Evolutionary conservation across 2,888 invertebrate genomes (phyloP).

Genomic region (Papilio gigon): DNA sequence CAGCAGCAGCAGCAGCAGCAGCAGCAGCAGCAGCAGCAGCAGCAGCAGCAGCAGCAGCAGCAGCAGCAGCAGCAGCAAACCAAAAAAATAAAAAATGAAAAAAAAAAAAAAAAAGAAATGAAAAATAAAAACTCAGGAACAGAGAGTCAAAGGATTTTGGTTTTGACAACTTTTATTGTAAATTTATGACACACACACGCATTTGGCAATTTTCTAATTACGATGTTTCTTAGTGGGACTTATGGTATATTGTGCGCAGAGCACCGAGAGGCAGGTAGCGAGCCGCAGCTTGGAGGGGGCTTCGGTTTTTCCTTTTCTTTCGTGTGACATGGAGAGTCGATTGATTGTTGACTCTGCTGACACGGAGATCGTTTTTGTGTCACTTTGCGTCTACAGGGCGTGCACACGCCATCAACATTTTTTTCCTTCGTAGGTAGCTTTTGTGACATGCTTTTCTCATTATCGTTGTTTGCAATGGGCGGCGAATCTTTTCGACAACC

Average conservation of each 20-base stretch:
- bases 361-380: not conserved
- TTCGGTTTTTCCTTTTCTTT: not conserved
- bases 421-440: not conserved
- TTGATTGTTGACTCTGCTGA: not conserved
- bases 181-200: not conserved
- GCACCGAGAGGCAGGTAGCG: not conserved
- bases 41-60: no score
- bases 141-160: no score
- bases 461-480: not conserved
- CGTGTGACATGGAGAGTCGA: not conserved
- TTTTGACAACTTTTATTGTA: no score
- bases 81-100: no score
- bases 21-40: no score
- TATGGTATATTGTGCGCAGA: not conserved
- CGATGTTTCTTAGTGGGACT: not conserved
- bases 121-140: no score
- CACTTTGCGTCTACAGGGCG: not conserved
- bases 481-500: constrained; percentile 38
- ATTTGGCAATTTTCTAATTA: not conserved
- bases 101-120: no score
- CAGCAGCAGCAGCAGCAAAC: no score
- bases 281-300: not conserved
- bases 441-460: not conserved
- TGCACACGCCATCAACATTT: not conserved
- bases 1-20: no score